These are phyloP conservation scores for Potamarius usumacintae DNA, from an alignment of 2,113 vertebrate species.

Conservation along the genomic window DNA sequence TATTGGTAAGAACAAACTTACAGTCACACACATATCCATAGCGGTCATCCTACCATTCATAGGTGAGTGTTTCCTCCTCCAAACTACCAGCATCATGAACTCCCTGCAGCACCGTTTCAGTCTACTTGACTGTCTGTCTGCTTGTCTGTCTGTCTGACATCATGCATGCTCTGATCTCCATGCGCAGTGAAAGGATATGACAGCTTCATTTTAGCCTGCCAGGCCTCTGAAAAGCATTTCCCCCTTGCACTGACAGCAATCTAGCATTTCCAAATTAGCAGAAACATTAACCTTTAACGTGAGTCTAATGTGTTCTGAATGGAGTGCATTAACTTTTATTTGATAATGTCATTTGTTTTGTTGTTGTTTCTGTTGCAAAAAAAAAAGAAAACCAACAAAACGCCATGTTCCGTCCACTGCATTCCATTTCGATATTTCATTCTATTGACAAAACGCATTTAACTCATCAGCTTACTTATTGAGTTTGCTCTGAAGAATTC, in stretches of 20 bases:
- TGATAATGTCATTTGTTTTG: slow-evolving; percentile 71
- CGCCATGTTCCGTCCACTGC: background rate
- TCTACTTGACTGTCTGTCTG: slow-evolving; percentile 32
- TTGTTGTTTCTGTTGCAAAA: slow-evolving; percentile 3
- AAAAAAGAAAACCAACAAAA: background rate
- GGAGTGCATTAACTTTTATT: slow-evolving; percentile 76
- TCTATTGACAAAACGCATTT: slow-evolving; percentile 1
- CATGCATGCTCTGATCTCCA: slow-evolving; percentile 75
- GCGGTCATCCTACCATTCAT: background rate
- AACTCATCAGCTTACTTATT: background rate
- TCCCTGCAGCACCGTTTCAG: slow-evolving; percentile 38
- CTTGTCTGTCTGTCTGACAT: slow-evolving; percentile 71
- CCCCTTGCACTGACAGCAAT: slow-evolving; percentile 75
- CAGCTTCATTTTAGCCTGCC: slow-evolving; percentile 81
- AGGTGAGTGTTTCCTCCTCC: slow-evolving; percentile 17
- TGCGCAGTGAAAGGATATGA: slow-evolving; percentile 73
- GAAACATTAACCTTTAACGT: slow-evolving; percentile 84
- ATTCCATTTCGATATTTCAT: background rate
- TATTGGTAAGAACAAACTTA: background rate
- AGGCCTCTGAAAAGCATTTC: slow-evolving; percentile 78
- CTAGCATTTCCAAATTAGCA: slow-evolving; percentile 81
- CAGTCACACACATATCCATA: background rate
- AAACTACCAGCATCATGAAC: slow-evolving; percentile 1
- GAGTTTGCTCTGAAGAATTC: slow-evolving; percentile 9
- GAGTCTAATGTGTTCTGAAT: slow-evolving; percentile 75